Percentiles rank a stretch among this genome's conserved stretches.
These are phyloP conservation scores for Andrena hattorfiana DNA, from an alignment of 2,888 invertebrate species.

Conservation along the genomic window DNA sequence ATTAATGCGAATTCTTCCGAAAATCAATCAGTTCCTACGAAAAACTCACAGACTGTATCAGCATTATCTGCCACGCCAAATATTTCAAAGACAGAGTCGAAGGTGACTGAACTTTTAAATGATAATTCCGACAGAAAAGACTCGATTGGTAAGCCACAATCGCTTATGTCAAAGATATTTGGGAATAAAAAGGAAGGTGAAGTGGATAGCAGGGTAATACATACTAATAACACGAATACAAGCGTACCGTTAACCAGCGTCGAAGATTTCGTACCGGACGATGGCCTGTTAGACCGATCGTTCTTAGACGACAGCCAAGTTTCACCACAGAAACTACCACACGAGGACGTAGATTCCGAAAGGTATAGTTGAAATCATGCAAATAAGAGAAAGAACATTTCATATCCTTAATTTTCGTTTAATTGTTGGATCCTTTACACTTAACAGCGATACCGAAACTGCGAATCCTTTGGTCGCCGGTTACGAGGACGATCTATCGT, in stretches of 20 bases:
- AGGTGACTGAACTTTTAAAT: conserved; percentile 61
- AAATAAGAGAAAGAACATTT: neutral
- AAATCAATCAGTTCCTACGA: conserved; percentile 51
- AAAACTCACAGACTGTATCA: conserved; percentile 42
- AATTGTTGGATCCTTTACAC: neutral
- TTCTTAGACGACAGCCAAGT: conserved; percentile 89
- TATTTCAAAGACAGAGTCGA: conserved; percentile 67
- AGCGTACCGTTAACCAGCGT: conserved; percentile 85
- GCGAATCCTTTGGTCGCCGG: conserved; percentile 93
- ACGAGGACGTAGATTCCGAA: conserved; percentile 86
- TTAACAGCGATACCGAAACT: conserved; percentile 88
- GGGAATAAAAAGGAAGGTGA: conserved; percentile 81
- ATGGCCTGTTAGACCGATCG: conserved; percentile 90
- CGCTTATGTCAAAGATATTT: conserved; percentile 81
- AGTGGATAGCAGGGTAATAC: conserved; percentile 74
- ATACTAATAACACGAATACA: conserved; percentile 60
- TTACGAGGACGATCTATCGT: conserved; percentile 93
- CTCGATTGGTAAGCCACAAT: conserved; percentile 70
- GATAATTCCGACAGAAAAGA: conserved; percentile 73
- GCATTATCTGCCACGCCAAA: conserved; percentile 56
- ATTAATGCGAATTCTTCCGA: conserved; percentile 60
- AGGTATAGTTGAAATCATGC: conserved; percentile 82
- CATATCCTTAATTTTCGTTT: neutral
- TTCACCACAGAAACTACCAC: conserved; percentile 82
- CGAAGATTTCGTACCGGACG: conserved; percentile 91